Evolutionary conservation across 1,140 invertebrate species (phyloP), one percentile per base, ranked within the genome.

Genomic region (Coenobita brevimanus): DNA sequence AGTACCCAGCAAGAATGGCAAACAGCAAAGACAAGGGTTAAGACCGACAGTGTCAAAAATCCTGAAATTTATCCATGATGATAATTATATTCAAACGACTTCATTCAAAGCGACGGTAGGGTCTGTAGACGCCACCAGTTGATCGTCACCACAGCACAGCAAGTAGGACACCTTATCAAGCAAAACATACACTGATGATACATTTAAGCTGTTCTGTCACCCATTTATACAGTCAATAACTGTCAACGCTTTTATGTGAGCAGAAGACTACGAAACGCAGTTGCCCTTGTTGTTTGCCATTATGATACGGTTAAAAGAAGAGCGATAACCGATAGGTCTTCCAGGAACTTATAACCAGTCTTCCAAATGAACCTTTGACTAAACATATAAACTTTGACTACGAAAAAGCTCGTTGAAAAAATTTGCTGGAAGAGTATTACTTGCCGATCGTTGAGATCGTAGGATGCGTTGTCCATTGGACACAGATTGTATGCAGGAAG

Each of bases 1-100:
- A 80, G 78, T 33, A 80, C 50, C 41, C 38, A 41, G 78, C 78
- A 80, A 80, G 78, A 79, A 79, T 50, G 27, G 76, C 76, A n/a
- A 79, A 79, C 46, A 79, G 50, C 76, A 79, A 27, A 57, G 76
- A 54, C 46, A 79, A 36, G 57, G 8, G 27, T 50, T 79, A 79
- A 60, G 76, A 79, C 76, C 76, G 38, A 13, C 76, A 54, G 76
- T 54, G 50, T 2, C 75, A 4, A 79, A 79, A 79, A 2, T 54
- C 76, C 76, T 79, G 76, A 1, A 24, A 15, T 79, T 79, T 79
- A 50, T 3, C 15, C 41, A 54, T 24, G 76, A 79, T 27, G 76
- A 57, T 27, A 54, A 24, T 54, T 50, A 79, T 38, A 33, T 79
- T 50, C 76, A 57, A 60, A 79, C 24, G 50, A 79, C 76, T 79